phyloP scores from a whole-genome alignment of 2,888 invertebrate genomes.

The Microplitis manilae region DNA sequence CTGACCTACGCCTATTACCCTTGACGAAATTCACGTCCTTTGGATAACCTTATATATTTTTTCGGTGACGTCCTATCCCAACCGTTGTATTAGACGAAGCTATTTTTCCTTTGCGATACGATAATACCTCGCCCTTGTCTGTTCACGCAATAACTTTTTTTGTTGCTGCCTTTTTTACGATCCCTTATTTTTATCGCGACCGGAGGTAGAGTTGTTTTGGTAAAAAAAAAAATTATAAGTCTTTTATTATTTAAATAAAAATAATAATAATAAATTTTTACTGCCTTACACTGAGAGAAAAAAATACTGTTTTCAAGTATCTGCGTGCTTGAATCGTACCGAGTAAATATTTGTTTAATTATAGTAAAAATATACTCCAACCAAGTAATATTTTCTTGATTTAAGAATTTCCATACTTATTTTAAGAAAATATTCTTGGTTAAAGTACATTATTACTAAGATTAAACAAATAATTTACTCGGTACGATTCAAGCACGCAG shows the following conservation, averaged over 20 bases:
- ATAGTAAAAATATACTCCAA: too few relatives aligned
- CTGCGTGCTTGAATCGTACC: too few relatives aligned
- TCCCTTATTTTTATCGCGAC: neutral
- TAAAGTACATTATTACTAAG: too few relatives aligned
- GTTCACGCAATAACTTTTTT: conserved; percentile 5
- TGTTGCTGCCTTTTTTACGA: neutral
- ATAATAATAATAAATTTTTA: neutral
- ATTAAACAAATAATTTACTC: too few relatives aligned
- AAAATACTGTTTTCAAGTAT: too few relatives aligned
- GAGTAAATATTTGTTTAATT: too few relatives aligned
- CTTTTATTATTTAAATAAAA: neutral
- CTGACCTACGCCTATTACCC: conserved; percentile 67
- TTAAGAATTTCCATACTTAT: too few relatives aligned
- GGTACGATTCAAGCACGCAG: too few relatives aligned
- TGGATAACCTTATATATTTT: conserved; percentile 58
- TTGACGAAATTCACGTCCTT: conserved; percentile 55
- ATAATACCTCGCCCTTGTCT: conserved; percentile 50
- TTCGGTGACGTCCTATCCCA: conserved; percentile 65
- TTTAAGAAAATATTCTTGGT: too few relatives aligned
- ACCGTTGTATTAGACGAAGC: conserved; percentile 51
- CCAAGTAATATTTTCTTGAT: too few relatives aligned
- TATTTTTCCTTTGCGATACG: conserved; percentile 54
- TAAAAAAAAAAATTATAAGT: neutral
- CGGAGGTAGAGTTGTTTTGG: neutral
- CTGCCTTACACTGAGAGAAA: too few relatives aligned